Base-by-base conservation (phyloP, 2,113 vertebrate genomes). In the Urocolius indicus region DNA sequence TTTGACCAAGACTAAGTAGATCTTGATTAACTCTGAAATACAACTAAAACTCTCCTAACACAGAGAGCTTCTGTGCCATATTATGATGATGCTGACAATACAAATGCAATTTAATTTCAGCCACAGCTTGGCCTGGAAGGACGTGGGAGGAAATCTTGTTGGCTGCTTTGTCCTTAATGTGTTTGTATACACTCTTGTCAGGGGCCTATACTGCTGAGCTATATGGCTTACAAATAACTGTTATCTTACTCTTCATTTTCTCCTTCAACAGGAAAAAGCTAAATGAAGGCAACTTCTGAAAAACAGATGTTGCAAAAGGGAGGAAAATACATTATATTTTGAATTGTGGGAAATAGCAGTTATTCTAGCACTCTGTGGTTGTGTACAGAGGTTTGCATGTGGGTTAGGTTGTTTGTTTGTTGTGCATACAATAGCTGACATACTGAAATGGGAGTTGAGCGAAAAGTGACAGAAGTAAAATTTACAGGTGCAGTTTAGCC, bases 401-500 rank as follows among this genome's bases (percentile, higher is more conserved):
- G 17, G 34, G 13, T 65, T 82, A 48, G 22, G 46, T 15, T 20
- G 3, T 36, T 80, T 61, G 26, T 49, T 86, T 86, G 52, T 46
- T 41, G 5, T 84, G 16, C 11, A 13, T 13, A 1, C 6, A 1
- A 63, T 34, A 61, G 62, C 58, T 86, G 51, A 24, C 9, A 3
- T 24, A 51, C 10, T 61, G 71, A 78, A 80, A 68, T 13, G 46
- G 36, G 27, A 65, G 8, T 62, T 61, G 26, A 45, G 17, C 67
- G 11, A 59, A 11, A 49, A 66, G 41, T 52, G 46, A 32, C 23
- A 89, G 45, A 48, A 84, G 29, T 21, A 63, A 63, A 84, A 32
- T 63, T 67, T 68, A 29, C n/a, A 51, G 46, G n/a, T 73, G n/a
- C 7, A 1, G 0, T 0, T 46, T 45, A 62, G 34, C 52, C 26